A percentile compares a stretch with the other conserved stretches of the same genome.
These are phyloP conservation scores for Plecturocebus donacophilus DNA, from an alignment of 2,113 vertebrate genomes.

Conservation along the genomic window DNA sequence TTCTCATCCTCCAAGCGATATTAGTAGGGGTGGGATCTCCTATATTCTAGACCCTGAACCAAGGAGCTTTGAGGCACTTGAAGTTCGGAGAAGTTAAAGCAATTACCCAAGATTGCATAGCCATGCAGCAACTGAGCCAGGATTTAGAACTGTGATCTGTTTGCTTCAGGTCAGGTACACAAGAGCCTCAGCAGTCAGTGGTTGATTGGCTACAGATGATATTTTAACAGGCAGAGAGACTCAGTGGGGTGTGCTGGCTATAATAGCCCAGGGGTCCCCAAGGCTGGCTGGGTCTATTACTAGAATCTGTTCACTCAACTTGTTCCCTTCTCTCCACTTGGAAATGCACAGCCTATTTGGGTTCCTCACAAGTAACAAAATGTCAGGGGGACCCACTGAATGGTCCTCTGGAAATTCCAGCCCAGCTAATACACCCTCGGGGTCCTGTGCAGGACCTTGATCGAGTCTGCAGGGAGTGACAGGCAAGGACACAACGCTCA, in stretches of 20 bases:
- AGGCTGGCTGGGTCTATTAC: background rate
- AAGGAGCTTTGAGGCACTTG: background rate
- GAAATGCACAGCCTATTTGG: background rate
- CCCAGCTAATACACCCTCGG: background rate
- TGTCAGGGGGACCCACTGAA: rapidly evolving
- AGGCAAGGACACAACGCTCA: background rate
- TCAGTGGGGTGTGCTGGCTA: background rate
- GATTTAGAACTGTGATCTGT: background rate
- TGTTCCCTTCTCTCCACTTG: background rate
- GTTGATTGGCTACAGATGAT: background rate
- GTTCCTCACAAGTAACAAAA: no score
- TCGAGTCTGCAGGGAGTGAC: background rate
- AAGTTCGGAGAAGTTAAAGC: background rate
- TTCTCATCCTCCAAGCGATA: background rate
- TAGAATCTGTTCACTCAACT: background rate
- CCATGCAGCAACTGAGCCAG: background rate
- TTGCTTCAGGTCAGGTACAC: background rate
- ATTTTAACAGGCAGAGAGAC: background rate
- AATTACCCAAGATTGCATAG: background rate
- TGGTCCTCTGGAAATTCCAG: background rate
- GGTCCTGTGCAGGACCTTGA: background rate
- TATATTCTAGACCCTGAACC: background rate
- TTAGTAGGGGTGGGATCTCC: background rate
- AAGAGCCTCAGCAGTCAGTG: rapidly evolving
- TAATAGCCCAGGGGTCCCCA: background rate